phyloP scores from a whole-genome alignment of 2,888 invertebrate genomes.

The Eupithecia insigniata region DNA sequence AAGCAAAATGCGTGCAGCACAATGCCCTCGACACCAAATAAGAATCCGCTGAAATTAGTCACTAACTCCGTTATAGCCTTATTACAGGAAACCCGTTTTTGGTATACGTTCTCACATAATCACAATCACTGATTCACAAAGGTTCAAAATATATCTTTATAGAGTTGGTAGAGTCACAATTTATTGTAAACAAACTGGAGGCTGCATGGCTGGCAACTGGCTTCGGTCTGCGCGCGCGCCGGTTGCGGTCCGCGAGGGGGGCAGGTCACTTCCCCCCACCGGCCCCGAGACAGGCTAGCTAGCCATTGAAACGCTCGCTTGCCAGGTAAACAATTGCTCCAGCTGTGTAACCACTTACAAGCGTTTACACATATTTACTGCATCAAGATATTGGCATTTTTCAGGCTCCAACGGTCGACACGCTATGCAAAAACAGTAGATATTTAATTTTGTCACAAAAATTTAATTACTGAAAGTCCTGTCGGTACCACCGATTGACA shows the following conservation, averaged over 20 bases:
- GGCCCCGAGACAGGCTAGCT: conserved; percentile 56
- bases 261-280: conserved; percentile 66
- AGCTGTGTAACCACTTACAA: conserved; percentile 64
- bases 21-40: conserved; percentile 54
- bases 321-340: conserved; percentile 72
- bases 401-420: neutral
- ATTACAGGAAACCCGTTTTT: conserved; percentile 38
- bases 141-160: conserved; percentile 13
- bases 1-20: conserved; percentile 60
- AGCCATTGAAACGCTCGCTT: conserved; percentile 66
- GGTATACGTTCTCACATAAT: conserved; percentile 44
- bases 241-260: conserved; percentile 56
- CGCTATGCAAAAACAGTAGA: neutral
- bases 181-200: conserved; percentile 79
- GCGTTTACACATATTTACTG: conserved; percentile 17
- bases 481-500: neutral
- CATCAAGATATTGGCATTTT: neutral
- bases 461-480: neutral
- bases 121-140: conserved; percentile 51
- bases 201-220: conserved; percentile 82
- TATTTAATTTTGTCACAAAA: neutral
- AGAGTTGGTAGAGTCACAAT: conserved; percentile 26
- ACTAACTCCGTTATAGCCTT: conserved; percentile 38
- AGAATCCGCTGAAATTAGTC: conserved; percentile 44
- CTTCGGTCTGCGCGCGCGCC: conserved; percentile 77